A percentile compares a stretch with the other conserved stretches of the same genome.
Conservation (phyloP, 2,888 invertebrate genomes). For the Eucriotettix oculatus region DNA sequence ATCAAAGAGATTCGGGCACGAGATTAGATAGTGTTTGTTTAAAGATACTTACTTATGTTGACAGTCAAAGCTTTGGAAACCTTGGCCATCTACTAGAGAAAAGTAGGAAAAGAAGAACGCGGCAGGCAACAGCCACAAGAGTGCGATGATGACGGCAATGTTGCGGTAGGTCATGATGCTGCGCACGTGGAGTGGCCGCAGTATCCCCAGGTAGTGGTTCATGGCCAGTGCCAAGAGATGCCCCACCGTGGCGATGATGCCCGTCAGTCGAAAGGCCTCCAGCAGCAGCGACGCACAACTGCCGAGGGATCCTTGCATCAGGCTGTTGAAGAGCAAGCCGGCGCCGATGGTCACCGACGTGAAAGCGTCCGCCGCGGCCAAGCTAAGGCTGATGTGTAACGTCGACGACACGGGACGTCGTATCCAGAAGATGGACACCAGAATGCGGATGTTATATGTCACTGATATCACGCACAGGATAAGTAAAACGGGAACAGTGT, state of each 20-base stretch:
- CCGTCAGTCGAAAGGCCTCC: conserved; percentile 33
- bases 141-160: conserved; percentile 29
- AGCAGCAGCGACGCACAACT: conserved; percentile 16
- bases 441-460: conserved; percentile 34
- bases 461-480: conserved; percentile 34
- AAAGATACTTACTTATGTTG: not conserved
- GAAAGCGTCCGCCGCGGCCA: conserved; percentile 39
- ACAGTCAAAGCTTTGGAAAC: conserved; percentile 21
- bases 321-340: conserved; percentile 34
- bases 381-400: conserved; percentile 37
- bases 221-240: conserved; percentile 44
- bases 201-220: conserved; percentile 49
- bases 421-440: conserved; percentile 36
- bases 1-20: too few species aligned
- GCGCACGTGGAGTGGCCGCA: conserved; percentile 42
- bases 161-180: conserved; percentile 36
- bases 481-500: conserved; percentile 22
- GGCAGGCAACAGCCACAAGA: conserved; percentile 40
- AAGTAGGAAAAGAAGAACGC: conserved; percentile 33
- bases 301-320: not conserved
- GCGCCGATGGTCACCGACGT: conserved; percentile 34
- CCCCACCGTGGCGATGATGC: conserved; percentile 41
- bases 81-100: conserved; percentile 28
- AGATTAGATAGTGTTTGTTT: not conserved
- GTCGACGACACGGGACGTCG: conserved; percentile 37